Percentiles rank a stretch among this genome's conserved stretches.
These are phyloP conservation scores for Pteronotus mesoamericanus DNA, from an alignment of 2,797 vertebrate genomes.

Conservation along the genomic window DNA sequence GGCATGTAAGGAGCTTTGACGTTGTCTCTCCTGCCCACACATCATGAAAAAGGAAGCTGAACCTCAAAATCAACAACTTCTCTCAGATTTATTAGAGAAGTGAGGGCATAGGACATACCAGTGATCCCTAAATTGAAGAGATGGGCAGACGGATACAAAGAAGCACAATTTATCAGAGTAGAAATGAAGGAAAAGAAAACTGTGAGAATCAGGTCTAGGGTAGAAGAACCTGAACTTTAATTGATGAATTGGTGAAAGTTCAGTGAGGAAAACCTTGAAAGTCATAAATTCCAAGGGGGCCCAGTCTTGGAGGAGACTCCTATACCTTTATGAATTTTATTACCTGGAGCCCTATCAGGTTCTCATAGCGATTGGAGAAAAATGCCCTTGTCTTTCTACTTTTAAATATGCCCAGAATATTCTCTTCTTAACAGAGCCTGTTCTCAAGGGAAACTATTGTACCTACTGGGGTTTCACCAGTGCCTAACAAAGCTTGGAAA, in stretches of 20 bases:
- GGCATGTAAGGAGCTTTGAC: neutral
- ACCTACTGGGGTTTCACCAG: neutral
- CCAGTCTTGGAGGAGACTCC: neutral
- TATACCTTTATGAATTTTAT: neutral
- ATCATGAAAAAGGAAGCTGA: neutral
- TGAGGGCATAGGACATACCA: neutral
- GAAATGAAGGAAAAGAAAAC: neutral
- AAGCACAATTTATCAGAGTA: neutral
- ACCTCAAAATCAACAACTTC: neutral
- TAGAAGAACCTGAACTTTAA: neutral
- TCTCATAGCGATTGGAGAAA: neutral
- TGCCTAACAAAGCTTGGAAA: neutral
- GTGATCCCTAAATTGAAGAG: neutral
- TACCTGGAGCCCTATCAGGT: neutral
- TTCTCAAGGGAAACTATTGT: neutral
- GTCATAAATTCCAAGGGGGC: neutral
- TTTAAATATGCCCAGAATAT: neutral
- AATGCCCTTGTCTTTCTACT: neutral
- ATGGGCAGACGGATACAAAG: neutral
- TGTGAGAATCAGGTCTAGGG: neutral
- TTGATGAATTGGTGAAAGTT: neutral
- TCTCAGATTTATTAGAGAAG: neutral
- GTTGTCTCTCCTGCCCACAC: neutral
- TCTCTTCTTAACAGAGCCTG: neutral
- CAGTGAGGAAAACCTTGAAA: neutral